These are phyloP conservation scores for Agrotis ipsilon DNA, from an alignment of 2,888 invertebrate genomes.

Conservation along the genomic window DNA sequence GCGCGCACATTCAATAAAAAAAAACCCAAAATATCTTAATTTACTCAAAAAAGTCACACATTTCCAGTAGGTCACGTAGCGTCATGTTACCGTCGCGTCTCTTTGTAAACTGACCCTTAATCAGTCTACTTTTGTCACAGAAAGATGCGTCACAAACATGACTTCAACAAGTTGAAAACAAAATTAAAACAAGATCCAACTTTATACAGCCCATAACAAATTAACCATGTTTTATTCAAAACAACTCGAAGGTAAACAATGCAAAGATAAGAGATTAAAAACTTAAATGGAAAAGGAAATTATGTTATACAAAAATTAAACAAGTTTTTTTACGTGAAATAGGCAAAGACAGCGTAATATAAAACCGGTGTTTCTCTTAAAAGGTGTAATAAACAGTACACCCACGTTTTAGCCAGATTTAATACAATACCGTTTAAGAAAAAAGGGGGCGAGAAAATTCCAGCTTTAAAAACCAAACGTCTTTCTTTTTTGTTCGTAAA, in stretches of 20 bases:
- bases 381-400: too few relatives aligned
- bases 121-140: neutral
- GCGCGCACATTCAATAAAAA: too few relatives aligned
- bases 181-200: slow-evolving; percentile 9
- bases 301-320: neutral
- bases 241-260: slow-evolving; percentile 5
- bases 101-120: neutral
- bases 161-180: slow-evolving; percentile 20
- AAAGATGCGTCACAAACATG: slow-evolving; percentile 10
- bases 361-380: too few relatives aligned
- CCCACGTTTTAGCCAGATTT: too few relatives aligned
- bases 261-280: slow-evolving; percentile 21
- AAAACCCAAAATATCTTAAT: too few relatives aligned
- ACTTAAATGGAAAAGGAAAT: slow-evolving; percentile 30
- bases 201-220: slow-evolving; percentile 19
- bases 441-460: too few relatives aligned
- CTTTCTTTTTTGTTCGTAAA: too few relatives aligned
- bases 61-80: too few relatives aligned
- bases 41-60: too few relatives aligned
- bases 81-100: too few relatives aligned
- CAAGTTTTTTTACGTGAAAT: neutral
- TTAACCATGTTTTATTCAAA: slow-evolving; percentile 15
- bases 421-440: too few relatives aligned
- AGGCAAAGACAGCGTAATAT: neutral
- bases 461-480: too few relatives aligned